phyloP scores from a whole-genome alignment of 1,140 invertebrate species.

The Neuroterus valhalla region DNA sequence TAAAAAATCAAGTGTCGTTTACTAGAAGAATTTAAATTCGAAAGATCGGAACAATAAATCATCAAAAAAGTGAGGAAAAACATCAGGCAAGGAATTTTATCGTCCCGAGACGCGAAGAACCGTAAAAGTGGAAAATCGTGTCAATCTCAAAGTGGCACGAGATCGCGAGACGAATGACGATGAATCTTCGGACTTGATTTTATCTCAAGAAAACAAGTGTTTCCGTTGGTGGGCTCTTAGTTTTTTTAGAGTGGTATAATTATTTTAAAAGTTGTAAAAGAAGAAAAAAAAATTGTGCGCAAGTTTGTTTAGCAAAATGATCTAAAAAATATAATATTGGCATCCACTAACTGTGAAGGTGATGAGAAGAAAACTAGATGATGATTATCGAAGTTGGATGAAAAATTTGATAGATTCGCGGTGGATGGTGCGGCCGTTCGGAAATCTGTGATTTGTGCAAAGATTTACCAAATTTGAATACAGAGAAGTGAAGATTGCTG shows the following conservation, averaged over 20 bases:
- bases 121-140: slow-evolving; percentile 4
- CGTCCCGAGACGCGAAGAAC: not conserved
- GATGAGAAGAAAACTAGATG: slow-evolving; percentile 30
- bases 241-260: not conserved
- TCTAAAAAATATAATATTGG: not conserved
- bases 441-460: slow-evolving; percentile 2
- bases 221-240: not conserved
- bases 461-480: not conserved
- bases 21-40: not conserved
- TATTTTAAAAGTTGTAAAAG: not conserved
- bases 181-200: slow-evolving; percentile 29
- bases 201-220: slow-evolving; percentile 14
- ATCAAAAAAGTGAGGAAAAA: not conserved
- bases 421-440: not conserved
- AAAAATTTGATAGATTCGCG: slow-evolving; percentile 26
- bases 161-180: slow-evolving; percentile 36
- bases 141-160: slow-evolving; percentile 47
- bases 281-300: too few species aligned
- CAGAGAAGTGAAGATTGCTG: slow-evolving; percentile 12
- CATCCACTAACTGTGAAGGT: not conserved
- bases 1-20: not conserved
- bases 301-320: not conserved
- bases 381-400: slow-evolving; percentile 37
- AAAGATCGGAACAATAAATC: not conserved
- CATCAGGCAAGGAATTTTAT: not conserved